Base-by-base conservation (phyloP, 2,888 invertebrate species). In the Meliscaeva auricollis region DNA sequence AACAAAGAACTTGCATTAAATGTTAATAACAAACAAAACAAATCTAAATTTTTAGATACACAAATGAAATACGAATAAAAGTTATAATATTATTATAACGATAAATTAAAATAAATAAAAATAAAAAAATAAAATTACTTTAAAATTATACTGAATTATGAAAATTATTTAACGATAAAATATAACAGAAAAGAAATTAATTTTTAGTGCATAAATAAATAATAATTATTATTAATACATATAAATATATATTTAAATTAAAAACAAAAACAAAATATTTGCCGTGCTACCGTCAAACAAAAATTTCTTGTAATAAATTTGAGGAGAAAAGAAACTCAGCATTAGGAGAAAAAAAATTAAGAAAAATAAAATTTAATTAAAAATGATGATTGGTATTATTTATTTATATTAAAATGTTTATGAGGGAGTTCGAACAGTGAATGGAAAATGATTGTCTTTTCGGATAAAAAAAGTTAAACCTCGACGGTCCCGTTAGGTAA, bases 341-440 rank as follows among this genome's bases (percentile, higher is more conserved):
- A 54, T 70, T 75, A 80, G 76, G 60, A 68, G 38, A 78, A 69
- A 46, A 76, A 74, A 78, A 41, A 76, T 70, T 72, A 83, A 73
- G 74, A 69, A 84, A 84, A 84, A 84, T 84, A 84, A 84, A 84
- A 75, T 84, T 80, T 79, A 84, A 84, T 68, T 80, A 84, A 84
- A 84, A 79, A 41, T 68, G 54, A 69, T 64, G n/a, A 22, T 1
- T 8, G n/a, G n/a, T n/a, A n/a, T n/a, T n/a, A n/a, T n/a, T n/a
- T n/a, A n/a, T n/a, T n/a, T n/a, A n/a, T n/a, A n/a, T n/a, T n/a
- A n/a, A n/a, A n/a, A n/a, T n/a, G n/a, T n/a, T n/a, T n/a, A n/a
- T n/a, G n/a, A n/a, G n/a, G n/a, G n/a, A n/a, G n/a, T n/a, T n/a
- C n/a, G n/a, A n/a, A n/a, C n/a, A n/a, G n/a, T n/a, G n/a, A n/a